Conservation (phyloP, 1,140 invertebrate species). For the Procambarus virginalis region DNA sequence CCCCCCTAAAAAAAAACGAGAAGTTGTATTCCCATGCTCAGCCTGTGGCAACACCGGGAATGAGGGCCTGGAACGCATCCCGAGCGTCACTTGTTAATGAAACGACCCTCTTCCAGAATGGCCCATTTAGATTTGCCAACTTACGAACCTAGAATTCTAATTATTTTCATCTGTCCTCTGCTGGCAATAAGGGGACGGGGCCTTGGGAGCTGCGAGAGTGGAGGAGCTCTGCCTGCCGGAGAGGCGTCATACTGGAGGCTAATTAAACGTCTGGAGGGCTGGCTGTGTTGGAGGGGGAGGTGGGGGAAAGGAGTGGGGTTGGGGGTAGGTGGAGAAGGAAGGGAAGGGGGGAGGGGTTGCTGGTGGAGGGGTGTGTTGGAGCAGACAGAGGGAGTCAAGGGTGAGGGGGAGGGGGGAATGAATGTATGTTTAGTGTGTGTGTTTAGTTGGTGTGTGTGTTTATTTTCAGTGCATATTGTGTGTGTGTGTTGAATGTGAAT, state of each 20-base stretch:
- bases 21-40: conserved; percentile 14
- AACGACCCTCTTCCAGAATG: conserved; percentile 22
- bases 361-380: neutral
- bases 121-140: conserved; percentile 42
- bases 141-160: conserved; percentile 34
- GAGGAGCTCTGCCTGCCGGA: neutral
- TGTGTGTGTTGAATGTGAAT: neutral
- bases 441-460: neutral
- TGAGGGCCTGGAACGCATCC: conserved; percentile 38
- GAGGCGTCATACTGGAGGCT: conserved; percentile 36
- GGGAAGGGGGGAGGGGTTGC: neutral
- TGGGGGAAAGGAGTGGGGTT: neutral
- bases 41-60: conserved; percentile 16
- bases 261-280: conserved; percentile 33
- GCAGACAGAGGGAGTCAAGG: neutral
- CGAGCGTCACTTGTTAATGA: conserved; percentile 25
- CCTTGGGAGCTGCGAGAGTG: neutral
- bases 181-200: neutral
- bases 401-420: neutral
- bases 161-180: conserved; percentile 21
- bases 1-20: neutral
- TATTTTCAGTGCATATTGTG: neutral
- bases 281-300: neutral
- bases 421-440: neutral
- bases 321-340: neutral